phyloP scores from a whole-genome alignment of 2,113 vertebrate species.

The Vanacampus margaritifer region DNA sequence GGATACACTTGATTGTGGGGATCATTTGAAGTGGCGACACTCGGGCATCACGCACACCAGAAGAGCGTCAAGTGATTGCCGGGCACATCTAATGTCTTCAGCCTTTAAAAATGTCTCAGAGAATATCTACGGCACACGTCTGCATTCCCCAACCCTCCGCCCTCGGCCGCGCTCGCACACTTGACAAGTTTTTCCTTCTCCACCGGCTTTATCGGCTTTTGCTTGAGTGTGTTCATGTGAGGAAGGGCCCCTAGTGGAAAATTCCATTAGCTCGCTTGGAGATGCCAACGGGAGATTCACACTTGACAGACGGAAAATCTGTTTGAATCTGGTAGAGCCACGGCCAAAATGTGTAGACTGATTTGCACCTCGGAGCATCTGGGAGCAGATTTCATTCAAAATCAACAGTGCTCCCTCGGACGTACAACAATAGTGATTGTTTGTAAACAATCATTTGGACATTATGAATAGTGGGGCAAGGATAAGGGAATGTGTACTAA shows the following conservation, averaged over 20 bases:
- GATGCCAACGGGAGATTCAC: conserved; percentile 7
- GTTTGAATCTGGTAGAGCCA: background rate
- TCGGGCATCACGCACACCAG: background rate
- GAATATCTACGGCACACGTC: background rate
- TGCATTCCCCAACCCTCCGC: background rate
- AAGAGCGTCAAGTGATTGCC: background rate
- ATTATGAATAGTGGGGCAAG: background rate
- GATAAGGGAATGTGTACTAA: background rate
- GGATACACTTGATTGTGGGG: background rate
- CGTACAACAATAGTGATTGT: background rate
- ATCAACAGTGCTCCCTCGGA: background rate
- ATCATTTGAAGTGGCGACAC: background rate
- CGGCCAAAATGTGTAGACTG: background rate
- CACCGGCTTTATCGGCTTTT: background rate
- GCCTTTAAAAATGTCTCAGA: background rate
- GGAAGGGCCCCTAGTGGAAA: background rate
- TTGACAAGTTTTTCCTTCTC: conserved; percentile 7
- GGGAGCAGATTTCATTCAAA: background rate
- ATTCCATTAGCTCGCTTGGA: conserved; percentile 6
- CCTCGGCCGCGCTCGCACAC: background rate
- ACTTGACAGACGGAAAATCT: conserved; percentile 5
- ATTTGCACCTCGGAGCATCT: background rate
- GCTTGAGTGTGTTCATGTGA: background rate
- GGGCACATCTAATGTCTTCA: background rate
- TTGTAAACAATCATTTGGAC: background rate